Base-by-base conservation (phyloP, 2,113 vertebrate genomes). In the Trichechus manatus region DNA sequence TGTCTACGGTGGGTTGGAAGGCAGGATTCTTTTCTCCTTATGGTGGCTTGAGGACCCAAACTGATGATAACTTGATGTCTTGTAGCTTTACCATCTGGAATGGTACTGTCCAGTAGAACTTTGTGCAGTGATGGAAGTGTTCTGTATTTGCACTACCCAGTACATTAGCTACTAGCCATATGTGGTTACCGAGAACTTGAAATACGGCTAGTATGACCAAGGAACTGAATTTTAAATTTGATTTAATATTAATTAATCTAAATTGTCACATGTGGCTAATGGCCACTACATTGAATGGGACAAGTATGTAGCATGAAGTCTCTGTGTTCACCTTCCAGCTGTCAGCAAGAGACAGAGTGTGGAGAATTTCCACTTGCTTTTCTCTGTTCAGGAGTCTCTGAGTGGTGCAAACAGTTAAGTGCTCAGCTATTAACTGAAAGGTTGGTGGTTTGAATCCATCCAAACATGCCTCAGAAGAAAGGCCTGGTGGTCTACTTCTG, bases 221-320 rank as follows among this genome's bases (percentile, higher is more conserved):
- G 74, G 31, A 75, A 75, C n/a, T 44, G 19, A 53, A 84, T 79
- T 91, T 93, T 63, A 77, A 77, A 94, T 93, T 79, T 92, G 14
- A 36, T 66, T 90, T 93, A 9, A 63, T 77, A 72, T 59, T 36
- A 50, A 70, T 3, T n/a, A 42, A 77, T 75, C 75, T 79, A 31
- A 87, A 66, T 85, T 42, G 22, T 59, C 61, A 42, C 33, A 22
- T 11, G 5, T 36, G n/a, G 20, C 85, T 72, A 36, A 19, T 25
- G 22, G 77, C 4, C 72, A 25, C 66, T 53, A 78, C 29, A 22
- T 20, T 9, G 0, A 31, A 22, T 36, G 75, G 36, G 15, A 15
- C 22, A 68, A 25, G 15, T 77, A 23, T 44, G 13, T 63, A 29
- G 31, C 44, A 5, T 29, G 83, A 91, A 2, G 23, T 82, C 23